Percentiles rank a stretch among this genome's conserved stretches.
Evolutionary conservation across 2,797 vertebrate genomes (phyloP).

Genomic region (Gambelia wislizenii): DNA sequence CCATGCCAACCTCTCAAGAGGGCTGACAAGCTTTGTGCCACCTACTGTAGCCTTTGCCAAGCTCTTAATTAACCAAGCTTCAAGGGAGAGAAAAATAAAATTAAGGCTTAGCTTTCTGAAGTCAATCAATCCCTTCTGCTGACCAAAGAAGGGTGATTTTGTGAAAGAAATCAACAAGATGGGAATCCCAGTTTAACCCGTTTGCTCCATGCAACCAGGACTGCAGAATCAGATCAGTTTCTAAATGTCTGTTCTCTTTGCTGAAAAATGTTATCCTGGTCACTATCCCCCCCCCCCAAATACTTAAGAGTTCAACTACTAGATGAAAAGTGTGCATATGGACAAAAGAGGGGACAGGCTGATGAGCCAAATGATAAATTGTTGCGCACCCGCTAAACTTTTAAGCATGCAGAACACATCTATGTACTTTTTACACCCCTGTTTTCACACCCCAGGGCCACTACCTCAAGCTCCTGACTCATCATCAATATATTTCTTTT

Average conservation of each 20-base stretch:
- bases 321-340: background rate
- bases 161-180: background rate
- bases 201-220: background rate
- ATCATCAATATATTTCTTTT: too few species aligned
- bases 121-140: conserved; percentile 5
- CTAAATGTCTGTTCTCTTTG: background rate
- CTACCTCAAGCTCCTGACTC: background rate
- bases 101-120: conserved; percentile 16
- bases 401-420: background rate
- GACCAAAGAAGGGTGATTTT: background rate
- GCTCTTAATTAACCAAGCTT: background rate
- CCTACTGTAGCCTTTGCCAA: background rate
- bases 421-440: background rate
- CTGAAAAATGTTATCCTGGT: background rate
- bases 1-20: background rate
- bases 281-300: too few species aligned
- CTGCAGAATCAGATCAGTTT: background rate
- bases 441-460: background rate
- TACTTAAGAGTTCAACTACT: background rate
- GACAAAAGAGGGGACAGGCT: background rate
- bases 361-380: background rate
- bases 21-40: background rate
- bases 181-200: conserved; percentile 2
- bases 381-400: background rate
- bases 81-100: conserved; percentile 9